phyloP scores from a whole-genome alignment of 2,797 vertebrate species.

The Amphiprion clarkii region DNA sequence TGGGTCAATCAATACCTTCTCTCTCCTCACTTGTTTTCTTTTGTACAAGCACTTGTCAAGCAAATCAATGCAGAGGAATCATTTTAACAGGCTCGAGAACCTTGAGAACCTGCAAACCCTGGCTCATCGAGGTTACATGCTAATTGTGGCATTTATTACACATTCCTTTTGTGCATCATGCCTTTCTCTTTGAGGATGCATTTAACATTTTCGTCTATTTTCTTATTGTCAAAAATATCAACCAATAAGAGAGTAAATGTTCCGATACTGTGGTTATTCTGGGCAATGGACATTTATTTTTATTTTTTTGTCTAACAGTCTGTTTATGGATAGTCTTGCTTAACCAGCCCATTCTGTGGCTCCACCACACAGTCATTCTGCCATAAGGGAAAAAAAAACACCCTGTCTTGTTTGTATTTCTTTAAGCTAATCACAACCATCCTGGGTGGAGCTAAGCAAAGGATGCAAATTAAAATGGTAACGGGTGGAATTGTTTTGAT shows the following conservation, averaged over 20 bases:
- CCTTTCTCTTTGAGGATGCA: not conserved
- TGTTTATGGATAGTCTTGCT: not conserved
- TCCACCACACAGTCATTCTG: too few species aligned
- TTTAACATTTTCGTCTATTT: not conserved
- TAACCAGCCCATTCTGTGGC: too few species aligned
- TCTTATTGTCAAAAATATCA: constrained; percentile 17
- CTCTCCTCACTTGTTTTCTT: constrained; percentile 36
- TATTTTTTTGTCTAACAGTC: not conserved
- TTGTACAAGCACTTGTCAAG: constrained; percentile 48
- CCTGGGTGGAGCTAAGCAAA: too few species aligned
- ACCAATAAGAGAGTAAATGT: not conserved
- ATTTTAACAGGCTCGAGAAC: constrained; percentile 42
- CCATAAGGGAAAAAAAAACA: too few species aligned
- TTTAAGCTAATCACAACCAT: too few species aligned
- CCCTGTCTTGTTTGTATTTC: too few species aligned
- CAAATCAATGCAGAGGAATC: constrained; percentile 39
- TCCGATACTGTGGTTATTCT: not conserved
- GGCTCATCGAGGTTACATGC: constrained; percentile 45
- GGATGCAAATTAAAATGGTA: too few species aligned
- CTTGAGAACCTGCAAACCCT: not conserved
- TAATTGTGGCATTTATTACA: constrained; percentile 67
- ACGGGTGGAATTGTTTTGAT: too few species aligned
- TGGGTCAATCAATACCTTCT: constrained; percentile 23
- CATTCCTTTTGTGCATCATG: constrained; percentile 23
- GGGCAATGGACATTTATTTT: not conserved